These are phyloP conservation scores for Cardinalis cardinalis DNA, from an alignment of 2,113 vertebrate genomes.

Conservation along the genomic window DNA sequence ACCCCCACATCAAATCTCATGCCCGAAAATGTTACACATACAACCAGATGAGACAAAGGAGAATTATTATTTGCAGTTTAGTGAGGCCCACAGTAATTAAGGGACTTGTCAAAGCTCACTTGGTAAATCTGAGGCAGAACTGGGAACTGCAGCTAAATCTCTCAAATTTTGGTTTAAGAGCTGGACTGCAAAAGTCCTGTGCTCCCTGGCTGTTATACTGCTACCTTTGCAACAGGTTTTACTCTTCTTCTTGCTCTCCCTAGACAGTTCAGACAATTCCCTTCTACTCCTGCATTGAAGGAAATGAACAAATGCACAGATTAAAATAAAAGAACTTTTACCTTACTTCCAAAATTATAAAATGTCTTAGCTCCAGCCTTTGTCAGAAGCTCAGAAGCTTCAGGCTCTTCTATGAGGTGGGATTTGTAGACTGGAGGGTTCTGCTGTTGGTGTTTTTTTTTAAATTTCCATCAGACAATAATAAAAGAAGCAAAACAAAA, in stretches of 20 bases:
- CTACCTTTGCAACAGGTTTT: background rate
- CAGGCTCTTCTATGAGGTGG: background rate
- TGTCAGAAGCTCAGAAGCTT: slow-evolving; percentile 5
- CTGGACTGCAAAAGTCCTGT: background rate
- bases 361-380: background rate
- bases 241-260: background rate
- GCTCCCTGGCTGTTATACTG: background rate
- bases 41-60: background rate
- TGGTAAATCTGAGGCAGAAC: background rate
- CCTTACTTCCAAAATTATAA: slow-evolving; percentile 9
- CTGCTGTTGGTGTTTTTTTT: background rate
- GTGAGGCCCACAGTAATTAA: background rate
- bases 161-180: background rate
- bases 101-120: slow-evolving; percentile 16
- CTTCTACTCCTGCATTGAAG: background rate
- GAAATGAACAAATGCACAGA: background rate
- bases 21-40: background rate
- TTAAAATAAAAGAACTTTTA: slow-evolving; percentile 17
- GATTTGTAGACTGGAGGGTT: background rate
- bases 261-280: background rate
- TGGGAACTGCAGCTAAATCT: background rate
- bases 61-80: background rate
- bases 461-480: slow-evolving; percentile 26
- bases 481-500: slow-evolving; percentile 42
- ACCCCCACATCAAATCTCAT: background rate